phyloP scores from a whole-genome alignment of 30 jellyfish, hydroid and myxozoan species.

The Turritopsis rubra region DNA sequence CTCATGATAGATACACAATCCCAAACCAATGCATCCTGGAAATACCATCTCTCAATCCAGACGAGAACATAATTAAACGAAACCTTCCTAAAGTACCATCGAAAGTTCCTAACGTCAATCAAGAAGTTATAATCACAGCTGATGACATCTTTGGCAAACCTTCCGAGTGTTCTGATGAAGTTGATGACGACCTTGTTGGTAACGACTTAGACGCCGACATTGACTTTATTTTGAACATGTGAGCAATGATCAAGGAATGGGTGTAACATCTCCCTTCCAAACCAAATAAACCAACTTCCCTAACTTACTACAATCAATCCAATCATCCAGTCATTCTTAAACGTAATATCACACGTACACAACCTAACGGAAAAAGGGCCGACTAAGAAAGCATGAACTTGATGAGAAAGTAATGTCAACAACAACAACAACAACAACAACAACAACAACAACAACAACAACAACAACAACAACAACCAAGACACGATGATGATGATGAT shows the following conservation, averaged over 20 bases:
- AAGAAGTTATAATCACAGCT: background rate
- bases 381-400: background rate
- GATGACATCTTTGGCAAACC: background rate
- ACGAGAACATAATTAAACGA: background rate
- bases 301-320: background rate
- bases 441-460: background rate
- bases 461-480: too few species aligned
- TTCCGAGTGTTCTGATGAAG: background rate
- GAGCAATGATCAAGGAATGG: background rate
- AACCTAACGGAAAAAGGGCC: background rate
- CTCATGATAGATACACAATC: background rate
- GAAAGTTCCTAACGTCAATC: background rate
- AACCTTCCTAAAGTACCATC: background rate
- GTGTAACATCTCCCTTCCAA: background rate
- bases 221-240: background rate
- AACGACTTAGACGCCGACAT: background rate
- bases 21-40: background rate
- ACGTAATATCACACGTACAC: background rate
- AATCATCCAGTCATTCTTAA: background rate
- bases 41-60: background rate
- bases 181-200: background rate
- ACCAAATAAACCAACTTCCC: background rate
- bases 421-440: background rate
- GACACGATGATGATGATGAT: too few species aligned
- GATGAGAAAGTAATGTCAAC: background rate